Percentiles rank a stretch among this genome's conserved stretches.
Evolutionary conservation across 2,888 invertebrate genomes (phyloP).

Genomic region (Escarpia spicata): DNA sequence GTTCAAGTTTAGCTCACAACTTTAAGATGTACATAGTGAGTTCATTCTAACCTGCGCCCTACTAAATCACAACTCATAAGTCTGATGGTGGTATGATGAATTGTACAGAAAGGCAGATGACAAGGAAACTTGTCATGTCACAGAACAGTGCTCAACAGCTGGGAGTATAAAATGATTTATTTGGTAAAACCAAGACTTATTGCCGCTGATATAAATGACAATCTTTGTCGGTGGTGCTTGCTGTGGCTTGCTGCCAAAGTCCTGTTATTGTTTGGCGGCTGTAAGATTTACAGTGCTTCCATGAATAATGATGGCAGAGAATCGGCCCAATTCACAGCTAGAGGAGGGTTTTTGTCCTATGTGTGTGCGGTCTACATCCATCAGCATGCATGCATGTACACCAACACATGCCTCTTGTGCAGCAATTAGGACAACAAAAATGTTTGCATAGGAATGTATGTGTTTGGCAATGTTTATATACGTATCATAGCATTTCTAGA

Average conservation of each 20-base stretch:
- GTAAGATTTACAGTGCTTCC: neutral
- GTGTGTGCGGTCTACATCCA: neutral
- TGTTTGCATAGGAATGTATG: neutral
- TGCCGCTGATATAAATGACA: neutral
- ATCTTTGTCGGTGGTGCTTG: neutral
- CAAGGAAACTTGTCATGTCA: neutral
- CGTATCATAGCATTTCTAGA: neutral
- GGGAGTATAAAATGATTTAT: neutral
- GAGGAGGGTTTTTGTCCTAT: neutral
- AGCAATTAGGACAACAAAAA: neutral
- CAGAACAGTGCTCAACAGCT: neutral
- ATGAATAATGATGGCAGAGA: neutral
- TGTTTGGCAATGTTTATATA: neutral
- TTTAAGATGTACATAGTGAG: too few relatives aligned
- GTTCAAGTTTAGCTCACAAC: too few relatives aligned
- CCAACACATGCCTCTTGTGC: neutral
- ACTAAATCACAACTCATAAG: too few relatives aligned
- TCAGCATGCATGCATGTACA: neutral
- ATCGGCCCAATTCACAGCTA: neutral
- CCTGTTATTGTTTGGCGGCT: neutral
- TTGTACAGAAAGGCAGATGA: neutral
- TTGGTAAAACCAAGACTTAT: neutral
- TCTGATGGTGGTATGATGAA: neutral
- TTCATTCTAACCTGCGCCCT: too few relatives aligned
- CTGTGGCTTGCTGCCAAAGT: neutral